Evolutionary conservation across 2,113 vertebrate species (phyloP).

Genomic region (Ctenomys sociabilis): DNA sequence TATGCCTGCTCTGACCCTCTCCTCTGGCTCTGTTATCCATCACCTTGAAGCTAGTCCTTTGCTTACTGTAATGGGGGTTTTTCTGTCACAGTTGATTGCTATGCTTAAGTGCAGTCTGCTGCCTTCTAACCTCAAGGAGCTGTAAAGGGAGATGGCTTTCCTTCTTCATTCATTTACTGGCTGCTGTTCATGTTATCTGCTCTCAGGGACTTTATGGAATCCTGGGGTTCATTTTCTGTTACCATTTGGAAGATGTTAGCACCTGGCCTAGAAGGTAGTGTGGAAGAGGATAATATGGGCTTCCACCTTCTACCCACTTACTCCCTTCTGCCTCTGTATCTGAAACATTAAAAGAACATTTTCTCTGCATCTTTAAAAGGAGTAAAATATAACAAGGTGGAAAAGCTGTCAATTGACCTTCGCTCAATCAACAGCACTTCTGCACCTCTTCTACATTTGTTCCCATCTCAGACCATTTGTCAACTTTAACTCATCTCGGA

Average conservation of each 20-base stretch:
- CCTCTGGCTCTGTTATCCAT: neutral
- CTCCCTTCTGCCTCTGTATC: conserved; percentile 44
- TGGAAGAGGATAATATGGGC: neutral
- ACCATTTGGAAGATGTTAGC: neutral
- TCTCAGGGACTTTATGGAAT: conserved; percentile 43
- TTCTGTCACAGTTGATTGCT: conserved; percentile 65
- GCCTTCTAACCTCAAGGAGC: conserved; percentile 49
- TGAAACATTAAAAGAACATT: conserved; percentile 62
- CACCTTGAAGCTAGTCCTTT: conserved; percentile 53
- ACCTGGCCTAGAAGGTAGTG: neutral
- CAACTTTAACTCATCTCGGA: conserved; percentile 55
- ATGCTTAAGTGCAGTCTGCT: conserved; percentile 53
- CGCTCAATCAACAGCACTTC: conserved; percentile 14
- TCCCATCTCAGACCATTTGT: conserved; percentile 47
- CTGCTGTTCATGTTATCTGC: neutral
- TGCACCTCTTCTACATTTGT: neutral
- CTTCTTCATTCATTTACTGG: neutral
- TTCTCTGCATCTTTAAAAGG: conserved; percentile 61
- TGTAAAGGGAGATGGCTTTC: conserved; percentile 68
- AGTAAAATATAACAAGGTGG: conserved; percentile 50
- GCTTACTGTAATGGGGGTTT: conserved; percentile 42
- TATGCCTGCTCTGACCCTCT: neutral
- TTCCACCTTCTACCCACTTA: conserved; percentile 23
- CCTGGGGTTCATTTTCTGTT: conserved; percentile 48
- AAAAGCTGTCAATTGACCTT: conserved; percentile 61